Percentiles rank a stretch among this genome's conserved stretches.
Conservation (phyloP, 2,888 invertebrate genomes). For the Scaptomyza parva region DNA sequence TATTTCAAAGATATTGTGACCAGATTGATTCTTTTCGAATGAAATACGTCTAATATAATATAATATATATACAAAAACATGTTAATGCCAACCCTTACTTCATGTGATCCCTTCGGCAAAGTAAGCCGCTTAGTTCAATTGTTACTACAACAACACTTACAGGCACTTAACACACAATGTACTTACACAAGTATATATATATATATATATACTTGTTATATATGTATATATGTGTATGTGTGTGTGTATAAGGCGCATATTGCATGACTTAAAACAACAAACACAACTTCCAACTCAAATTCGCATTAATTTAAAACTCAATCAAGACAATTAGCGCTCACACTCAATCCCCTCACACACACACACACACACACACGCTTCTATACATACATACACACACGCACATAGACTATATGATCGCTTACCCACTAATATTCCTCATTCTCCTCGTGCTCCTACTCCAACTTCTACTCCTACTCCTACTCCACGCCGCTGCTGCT, state of each 20-base stretch:
- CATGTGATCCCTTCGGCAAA: neutral
- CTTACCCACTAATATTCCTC: constrained; percentile 7
- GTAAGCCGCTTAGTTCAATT: constrained; percentile 39
- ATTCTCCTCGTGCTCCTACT: constrained; percentile 1
- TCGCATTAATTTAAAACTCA: constrained; percentile 81
- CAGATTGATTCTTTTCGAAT: too few species aligned
- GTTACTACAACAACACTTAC: constrained; percentile 24
- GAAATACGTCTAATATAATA: too few species aligned
- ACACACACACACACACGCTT: neutral
- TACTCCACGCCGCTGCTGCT: constrained; percentile 12
- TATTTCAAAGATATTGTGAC: too few species aligned
- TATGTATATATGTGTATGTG: neutral
- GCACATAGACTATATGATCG: constrained; percentile 15
- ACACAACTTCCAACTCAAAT: constrained; percentile 71
- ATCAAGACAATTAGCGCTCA: constrained; percentile 77
- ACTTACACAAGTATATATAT: too few species aligned
- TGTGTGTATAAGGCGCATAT: constrained; percentile 13
- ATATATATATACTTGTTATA: neutral
- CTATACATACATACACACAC: neutral
- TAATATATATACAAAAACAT: constrained; percentile 17
- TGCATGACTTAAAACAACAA: constrained; percentile 62
- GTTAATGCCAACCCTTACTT: constrained; percentile 11
- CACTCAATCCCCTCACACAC: constrained; percentile 40
- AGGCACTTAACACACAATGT: constrained; percentile 21
- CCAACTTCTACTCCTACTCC: constrained; percentile 6